Evolutionary conservation across 2,888 invertebrate species (phyloP).

Genomic region (Polyommatus icarus): DNA sequence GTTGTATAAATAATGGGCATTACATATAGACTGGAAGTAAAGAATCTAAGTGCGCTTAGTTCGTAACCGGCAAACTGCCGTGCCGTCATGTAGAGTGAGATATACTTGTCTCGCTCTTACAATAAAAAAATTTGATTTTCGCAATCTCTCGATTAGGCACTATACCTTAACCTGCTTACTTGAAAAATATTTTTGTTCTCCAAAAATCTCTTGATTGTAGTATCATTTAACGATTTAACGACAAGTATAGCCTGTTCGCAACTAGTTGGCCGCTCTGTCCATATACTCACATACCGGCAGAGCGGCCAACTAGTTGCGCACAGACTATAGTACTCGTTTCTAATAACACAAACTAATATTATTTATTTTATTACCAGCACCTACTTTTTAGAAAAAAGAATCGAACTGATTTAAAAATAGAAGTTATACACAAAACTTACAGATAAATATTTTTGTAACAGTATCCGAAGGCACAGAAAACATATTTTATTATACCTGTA

Average conservation of each 20-base stretch:
- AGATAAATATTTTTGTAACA: constrained; percentile 29
- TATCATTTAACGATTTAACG: neutral
- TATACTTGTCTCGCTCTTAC: neutral
- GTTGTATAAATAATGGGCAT: constrained; percentile 24
- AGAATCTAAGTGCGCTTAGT: constrained; percentile 13
- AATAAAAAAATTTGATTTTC: neutral
- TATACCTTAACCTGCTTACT: constrained; percentile 15
- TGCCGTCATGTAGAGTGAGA: neutral
- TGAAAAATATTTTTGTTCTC: neutral
- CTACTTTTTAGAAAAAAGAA: neutral
- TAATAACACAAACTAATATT: neutral
- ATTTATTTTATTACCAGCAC: constrained; percentile 4
- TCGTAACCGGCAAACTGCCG: neutral
- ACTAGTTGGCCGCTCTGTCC: no score
- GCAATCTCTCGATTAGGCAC: constrained; percentile 8
- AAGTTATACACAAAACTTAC: constrained; percentile 11
- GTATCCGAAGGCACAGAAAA: constrained; percentile 4
- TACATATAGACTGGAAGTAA: constrained; percentile 26
- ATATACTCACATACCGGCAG: no score
- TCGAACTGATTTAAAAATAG: constrained; percentile 25
- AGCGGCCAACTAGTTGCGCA: no score
- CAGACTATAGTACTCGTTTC: neutral
- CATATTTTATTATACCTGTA: constrained; percentile 29
- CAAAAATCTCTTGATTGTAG: neutral
- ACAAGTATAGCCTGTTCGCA: no score